Base-by-base conservation (phyloP, 2,888 invertebrate species). In the Folsomia candida region DNA sequence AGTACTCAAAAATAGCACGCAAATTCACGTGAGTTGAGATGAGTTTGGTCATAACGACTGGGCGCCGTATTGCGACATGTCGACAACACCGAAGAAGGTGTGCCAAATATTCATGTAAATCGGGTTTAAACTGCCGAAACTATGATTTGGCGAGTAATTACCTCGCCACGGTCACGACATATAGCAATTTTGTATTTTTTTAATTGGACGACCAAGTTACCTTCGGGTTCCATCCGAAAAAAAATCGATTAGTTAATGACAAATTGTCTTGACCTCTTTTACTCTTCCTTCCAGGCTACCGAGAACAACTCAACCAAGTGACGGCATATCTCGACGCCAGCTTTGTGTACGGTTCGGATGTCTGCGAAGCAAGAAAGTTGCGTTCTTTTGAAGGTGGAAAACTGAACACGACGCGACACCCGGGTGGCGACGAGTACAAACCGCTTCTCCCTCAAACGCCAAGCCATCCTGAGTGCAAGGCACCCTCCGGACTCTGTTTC, bases 251-350 rank as follows among this genome's bases (percentile, higher is more conserved):
- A n/a, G n/a, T n/a, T n/a, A n/a, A n/a, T n/a, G n/a, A n/a, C n/a
- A n/a, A n/a, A n/a, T n/a, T n/a, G 1, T 25, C 18, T 59, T 29
- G 4, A n/a, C n/a, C n/a, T 9, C 47, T 47, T 11, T 18, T 9
- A 11, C 20, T 20, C 37, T 68, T 60, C 70, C n/a, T 67, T 59
- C n/a, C 61, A 82, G 83, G 84, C n/a, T 83, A 83, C 51, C 81
- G 86, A 24, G 85, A 86, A 72, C 86, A 86, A 79, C 81, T 85
- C 68, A 86, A 86, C 76, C 83, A 85, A 76, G 84, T 84, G 6
- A 85, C 86, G 0, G 82, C 85, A 1, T 86, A 83, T 77, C 75
- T 86, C 1, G 84, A 84, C 76, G 83, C 82, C 1, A 85, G 85
- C 2, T 82, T 82, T 68, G 83, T 86, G 25, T 87, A 87, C 76